Evolutionary conservation across 2,797 vertebrate genomes (phyloP), one percentile per base, ranked within the genome.

Genomic region (Rallus crepitans): DNA sequence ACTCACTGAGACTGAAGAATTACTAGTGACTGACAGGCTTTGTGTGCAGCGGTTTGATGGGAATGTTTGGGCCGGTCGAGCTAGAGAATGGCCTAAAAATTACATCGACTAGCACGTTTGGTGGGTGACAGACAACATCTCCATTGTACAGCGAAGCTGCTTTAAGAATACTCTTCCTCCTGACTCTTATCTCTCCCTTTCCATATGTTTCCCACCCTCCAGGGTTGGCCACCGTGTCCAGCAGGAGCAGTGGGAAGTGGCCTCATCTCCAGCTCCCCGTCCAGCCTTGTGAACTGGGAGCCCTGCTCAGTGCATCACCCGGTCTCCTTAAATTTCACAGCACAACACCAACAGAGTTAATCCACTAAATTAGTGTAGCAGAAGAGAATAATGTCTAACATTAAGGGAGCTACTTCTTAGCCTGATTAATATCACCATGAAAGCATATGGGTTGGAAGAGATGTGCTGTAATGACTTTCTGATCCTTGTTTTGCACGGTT

Each of bases 121-220:
- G 16, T 17, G 82, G 72, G 90, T 92, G 92, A 93, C 95, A 95
- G 93, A 81, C 73, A 81, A 55, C 92, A 79, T 81, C 93, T 94
- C 82, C 70, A 66, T 93, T 59, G 42, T 19, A 10, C 60, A 56
- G 55, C 6, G 10, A 55, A 66, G 81, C 14, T 66, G 81, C 76
- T 87, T 35, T 5, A 57, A 15, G 55, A 45, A 53, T 28, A 7
- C 64, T 65, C 82, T 27, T 50, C 19, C 77, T 91, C 50, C 28
- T 5, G 48, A 20, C 45, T 80, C 70, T 14, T 30, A 3, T 72
- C 39, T 79, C 40, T 66, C 19, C 71, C 24, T 37, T 30, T 63
- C 55, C 33, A 0, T 18, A 5, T 2, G 5, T 68, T 85, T 57
- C 3, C 56, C 45, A 14, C 48, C n/a, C 47, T n/a, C 1, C 0